Conservation (phyloP, 2,113 vertebrate genomes). For the Chamaea fasciata region DNA sequence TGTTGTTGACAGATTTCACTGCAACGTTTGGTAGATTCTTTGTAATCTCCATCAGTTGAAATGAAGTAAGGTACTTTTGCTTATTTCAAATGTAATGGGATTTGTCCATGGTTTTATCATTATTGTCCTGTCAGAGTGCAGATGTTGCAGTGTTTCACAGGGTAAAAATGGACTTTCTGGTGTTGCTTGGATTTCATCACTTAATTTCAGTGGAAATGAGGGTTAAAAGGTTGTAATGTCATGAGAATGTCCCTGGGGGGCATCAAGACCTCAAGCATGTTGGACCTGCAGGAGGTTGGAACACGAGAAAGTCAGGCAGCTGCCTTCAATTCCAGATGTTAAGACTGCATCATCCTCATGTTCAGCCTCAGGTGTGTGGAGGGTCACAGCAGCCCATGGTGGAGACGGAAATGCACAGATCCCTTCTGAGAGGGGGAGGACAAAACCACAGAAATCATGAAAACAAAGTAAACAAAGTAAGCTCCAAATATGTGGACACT, state of each 20-base stretch:
- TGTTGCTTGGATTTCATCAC: background rate
- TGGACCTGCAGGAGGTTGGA: background rate
- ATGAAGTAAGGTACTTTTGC: background rate
- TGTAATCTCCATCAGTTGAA: background rate
- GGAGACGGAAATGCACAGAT: background rate
- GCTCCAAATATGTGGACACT: background rate
- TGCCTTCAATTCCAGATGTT: background rate
- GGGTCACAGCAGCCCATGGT: background rate
- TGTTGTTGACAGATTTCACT: background rate
- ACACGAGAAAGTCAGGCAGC: background rate
- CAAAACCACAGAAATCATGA: background rate
- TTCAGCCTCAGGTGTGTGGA: background rate
- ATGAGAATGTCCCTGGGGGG: background rate
- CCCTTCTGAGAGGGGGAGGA: background rate
- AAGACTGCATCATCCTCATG: rapidly evolving
- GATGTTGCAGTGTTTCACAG: background rate
- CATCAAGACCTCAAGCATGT: background rate
- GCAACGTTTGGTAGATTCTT: background rate
- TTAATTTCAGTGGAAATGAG: background rate
- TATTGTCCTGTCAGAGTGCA: background rate
- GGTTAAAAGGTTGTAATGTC: background rate
- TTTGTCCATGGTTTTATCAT: background rate
- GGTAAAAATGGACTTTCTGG: background rate
- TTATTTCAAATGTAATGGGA: background rate
- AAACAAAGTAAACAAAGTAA: background rate